Conservation (phyloP, 2,888 invertebrate species). For the Silvanus unidentatus region DNA sequence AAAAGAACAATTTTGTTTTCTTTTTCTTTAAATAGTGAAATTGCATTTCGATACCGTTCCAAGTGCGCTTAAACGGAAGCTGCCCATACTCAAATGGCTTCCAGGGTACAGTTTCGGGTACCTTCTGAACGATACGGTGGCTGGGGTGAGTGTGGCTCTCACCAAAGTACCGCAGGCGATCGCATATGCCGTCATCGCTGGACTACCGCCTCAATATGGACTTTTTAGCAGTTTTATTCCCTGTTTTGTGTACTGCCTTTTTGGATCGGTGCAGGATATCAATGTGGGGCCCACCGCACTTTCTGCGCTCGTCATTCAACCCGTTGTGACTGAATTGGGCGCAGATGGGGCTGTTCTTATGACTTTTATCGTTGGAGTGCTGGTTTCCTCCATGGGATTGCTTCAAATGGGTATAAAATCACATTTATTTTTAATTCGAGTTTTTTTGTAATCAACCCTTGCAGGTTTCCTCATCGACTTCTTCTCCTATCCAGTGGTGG, state of each 20-base stretch:
- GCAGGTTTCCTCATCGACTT: constrained; percentile 75
- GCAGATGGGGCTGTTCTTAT: constrained; percentile 66
- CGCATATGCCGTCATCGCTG: constrained; percentile 73
- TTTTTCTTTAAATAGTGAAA: too few species aligned
- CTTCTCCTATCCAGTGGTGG: constrained; percentile 78
- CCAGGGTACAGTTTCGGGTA: constrained; percentile 62
- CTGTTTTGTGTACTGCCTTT: constrained; percentile 51
- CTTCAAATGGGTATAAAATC: constrained; percentile 57
- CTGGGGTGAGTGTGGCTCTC: constrained; percentile 78
- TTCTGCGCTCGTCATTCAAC: constrained; percentile 73
- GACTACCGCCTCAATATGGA: constrained; percentile 53
- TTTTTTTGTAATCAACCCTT: constrained; percentile 15
- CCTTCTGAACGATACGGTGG: constrained; percentile 70
- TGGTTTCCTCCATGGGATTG: constrained; percentile 65
- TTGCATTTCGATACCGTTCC: too few species aligned
- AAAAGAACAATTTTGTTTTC: too few species aligned
- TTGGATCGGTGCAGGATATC: constrained; percentile 52
- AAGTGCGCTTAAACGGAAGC: not conserved
- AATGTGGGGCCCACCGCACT: constrained; percentile 85
- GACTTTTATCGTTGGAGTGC: constrained; percentile 66
- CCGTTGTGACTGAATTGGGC: constrained; percentile 57
- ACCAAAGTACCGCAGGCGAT: constrained; percentile 81
- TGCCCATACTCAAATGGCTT: constrained; percentile 71
- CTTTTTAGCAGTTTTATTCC: constrained; percentile 56
- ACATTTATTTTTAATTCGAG: constrained; percentile 1